Evolutionary conservation across 2,888 invertebrate species (phyloP).

Genomic region (Xanthia togata): DNA sequence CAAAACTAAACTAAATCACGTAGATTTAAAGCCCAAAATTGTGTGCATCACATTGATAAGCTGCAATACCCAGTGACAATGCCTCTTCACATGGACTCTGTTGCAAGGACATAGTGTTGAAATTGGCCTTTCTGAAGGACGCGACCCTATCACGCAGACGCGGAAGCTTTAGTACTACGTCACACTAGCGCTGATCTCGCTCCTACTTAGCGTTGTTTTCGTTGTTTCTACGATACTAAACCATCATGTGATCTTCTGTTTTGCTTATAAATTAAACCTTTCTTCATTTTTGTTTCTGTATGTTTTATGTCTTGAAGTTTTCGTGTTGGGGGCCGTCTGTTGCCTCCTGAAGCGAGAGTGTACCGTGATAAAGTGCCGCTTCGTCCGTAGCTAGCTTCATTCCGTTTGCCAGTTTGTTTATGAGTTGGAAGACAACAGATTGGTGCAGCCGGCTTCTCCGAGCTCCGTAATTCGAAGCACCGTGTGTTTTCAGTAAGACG

Average conservation of each 20-base stretch:
- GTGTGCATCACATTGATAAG: conserved; percentile 67
- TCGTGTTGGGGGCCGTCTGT: conserved; percentile 27
- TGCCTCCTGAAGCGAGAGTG: conserved; percentile 40
- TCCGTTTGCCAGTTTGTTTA: conserved; percentile 87
- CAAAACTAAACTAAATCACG: conserved; percentile 50
- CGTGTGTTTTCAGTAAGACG: conserved; percentile 81
- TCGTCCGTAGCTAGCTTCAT: conserved; percentile 85
- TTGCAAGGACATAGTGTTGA: conserved; percentile 79
- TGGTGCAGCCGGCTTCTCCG: conserved; percentile 86
- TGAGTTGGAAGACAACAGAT: conserved; percentile 89
- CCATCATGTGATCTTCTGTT: conserved; percentile 62
- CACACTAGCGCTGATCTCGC: conserved; percentile 87
- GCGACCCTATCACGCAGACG: conserved; percentile 85
- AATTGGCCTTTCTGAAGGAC: conserved; percentile 77
- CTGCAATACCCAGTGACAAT: conserved; percentile 77
- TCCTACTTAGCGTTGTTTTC: conserved; percentile 76
- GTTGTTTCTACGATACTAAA: conserved; percentile 62
- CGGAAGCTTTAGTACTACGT: conserved; percentile 83
- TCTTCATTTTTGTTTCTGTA: conserved; percentile 59
- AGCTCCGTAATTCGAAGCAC: conserved; percentile 77
- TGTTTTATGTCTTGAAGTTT: conserved; percentile 45
- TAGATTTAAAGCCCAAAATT: conserved; percentile 67
- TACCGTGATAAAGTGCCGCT: conserved; percentile 59
- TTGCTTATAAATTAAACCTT: conserved; percentile 43
- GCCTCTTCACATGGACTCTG: conserved; percentile 78